Conservation (phyloP, 2,888 invertebrate species). For the Amphipyra tragopoginis region DNA sequence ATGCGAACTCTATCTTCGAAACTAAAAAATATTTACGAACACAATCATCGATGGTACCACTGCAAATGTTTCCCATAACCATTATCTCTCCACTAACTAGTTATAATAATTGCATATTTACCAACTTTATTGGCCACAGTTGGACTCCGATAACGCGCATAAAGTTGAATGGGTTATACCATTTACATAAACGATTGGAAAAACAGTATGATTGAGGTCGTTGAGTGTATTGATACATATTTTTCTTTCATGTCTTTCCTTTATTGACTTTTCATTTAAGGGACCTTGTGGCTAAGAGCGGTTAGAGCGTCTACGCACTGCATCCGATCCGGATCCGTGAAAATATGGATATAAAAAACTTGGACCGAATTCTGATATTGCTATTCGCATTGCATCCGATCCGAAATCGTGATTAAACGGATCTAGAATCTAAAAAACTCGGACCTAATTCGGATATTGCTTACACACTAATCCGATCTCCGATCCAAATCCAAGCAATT, state of each 20-base stretch:
- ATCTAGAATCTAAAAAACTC: no score
- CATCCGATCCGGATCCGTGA: no score
- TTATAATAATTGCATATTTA: constrained; percentile 60
- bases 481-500: no score
- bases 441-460: no score
- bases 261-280: background rate
- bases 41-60: constrained; percentile 26
- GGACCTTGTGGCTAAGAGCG: background rate
- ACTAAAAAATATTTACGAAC: constrained; percentile 37
- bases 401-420: no score
- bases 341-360: no score
- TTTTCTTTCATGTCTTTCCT: constrained; percentile 11
- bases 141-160: constrained; percentile 55
- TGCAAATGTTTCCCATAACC: constrained; percentile 29
- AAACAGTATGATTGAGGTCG: constrained; percentile 40
- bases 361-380: no score
- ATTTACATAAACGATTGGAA: constrained; percentile 58
- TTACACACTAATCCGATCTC: no score
- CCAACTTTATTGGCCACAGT: constrained; percentile 55
- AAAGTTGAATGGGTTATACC: constrained; percentile 51
- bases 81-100: constrained; percentile 50
- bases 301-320: no score
- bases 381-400: no score
- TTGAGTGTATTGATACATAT: constrained; percentile 19
- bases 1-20: constrained; percentile 13